A percentile compares a stretch with the other conserved stretches of the same genome.
Conservation (phyloP, 53 echinoderm and acorn worm species). For the Stichopus horrens region DNA sequence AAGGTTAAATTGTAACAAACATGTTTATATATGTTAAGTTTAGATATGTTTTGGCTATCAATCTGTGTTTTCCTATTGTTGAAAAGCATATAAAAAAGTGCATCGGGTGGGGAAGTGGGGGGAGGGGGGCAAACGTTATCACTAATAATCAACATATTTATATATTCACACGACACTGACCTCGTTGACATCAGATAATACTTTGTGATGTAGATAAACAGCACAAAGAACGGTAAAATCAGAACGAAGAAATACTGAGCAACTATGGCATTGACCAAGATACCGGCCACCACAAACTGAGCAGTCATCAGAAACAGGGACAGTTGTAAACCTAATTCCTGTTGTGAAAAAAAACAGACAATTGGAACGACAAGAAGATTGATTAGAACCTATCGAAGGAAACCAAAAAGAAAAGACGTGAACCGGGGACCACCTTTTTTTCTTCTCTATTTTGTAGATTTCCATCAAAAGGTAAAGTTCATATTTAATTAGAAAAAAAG, state of each 20-base stretch:
- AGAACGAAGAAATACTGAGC: conserved; percentile 38
- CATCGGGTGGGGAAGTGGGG: not conserved
- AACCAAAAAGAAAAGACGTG: too few species aligned
- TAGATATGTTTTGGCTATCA: too few species aligned
- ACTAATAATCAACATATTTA: not conserved
- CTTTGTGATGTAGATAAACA: conserved; percentile 35
- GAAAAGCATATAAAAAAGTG: too few species aligned
- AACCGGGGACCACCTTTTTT: too few species aligned
- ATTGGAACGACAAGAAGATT: too few species aligned
- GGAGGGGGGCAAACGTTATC: not conserved
- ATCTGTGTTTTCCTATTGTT: too few species aligned
- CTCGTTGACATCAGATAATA: conserved; percentile 39
- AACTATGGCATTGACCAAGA: conserved; percentile 42
- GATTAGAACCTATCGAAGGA: too few species aligned
- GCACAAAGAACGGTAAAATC: conserved; percentile 28
- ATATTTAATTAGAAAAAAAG: too few species aligned
- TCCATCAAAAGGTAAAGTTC: too few species aligned
- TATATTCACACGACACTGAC: not conserved
- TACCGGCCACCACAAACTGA: not conserved
- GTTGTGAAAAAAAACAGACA: not conserved
- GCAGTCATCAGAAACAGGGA: conserved; percentile 24
- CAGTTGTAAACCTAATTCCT: conserved; percentile 20
- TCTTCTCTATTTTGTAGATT: too few species aligned
- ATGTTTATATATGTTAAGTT: too few species aligned
- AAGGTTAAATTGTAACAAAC: too few species aligned